Percentiles rank a stretch among this genome's conserved stretches.
Conservation (phyloP, 1,140 invertebrate genomes). For the Eueides isabella region DNA sequence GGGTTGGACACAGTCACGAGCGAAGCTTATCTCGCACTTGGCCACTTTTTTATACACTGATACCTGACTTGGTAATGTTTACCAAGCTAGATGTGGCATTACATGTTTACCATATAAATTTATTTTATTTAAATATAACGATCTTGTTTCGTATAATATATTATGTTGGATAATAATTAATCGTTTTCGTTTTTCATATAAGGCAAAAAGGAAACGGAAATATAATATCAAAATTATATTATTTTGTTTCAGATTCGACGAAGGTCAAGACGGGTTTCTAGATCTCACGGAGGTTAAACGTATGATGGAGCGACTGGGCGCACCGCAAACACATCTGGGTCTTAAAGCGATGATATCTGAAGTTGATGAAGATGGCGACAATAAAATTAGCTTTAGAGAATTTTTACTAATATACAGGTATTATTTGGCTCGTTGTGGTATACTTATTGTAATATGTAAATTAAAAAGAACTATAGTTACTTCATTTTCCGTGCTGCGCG, state of each 20-base stretch:
- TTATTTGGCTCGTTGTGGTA: not conserved
- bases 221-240: not conserved
- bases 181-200: not conserved
- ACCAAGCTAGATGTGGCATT: too few relatives aligned
- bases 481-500: not conserved
- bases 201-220: constrained; percentile 3
- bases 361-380: constrained; percentile 95
- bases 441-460: not conserved
- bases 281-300: constrained; percentile 94
- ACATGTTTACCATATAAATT: not conserved
- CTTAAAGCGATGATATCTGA: constrained; percentile 97
- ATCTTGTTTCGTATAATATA: not conserved
- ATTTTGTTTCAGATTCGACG: constrained; percentile 90
- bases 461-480: not conserved
- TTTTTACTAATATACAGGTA: constrained; percentile 92
- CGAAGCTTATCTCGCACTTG: too few relatives aligned
- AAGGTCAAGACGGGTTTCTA: constrained; percentile 92
- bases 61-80: too few relatives aligned
- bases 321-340: constrained; percentile 96
- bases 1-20: too few relatives aligned
- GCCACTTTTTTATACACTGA: too few relatives aligned
- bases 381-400: constrained; percentile 95
- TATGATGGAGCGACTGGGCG: constrained; percentile 98
- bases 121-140: not conserved
- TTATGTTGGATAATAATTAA: not conserved